Evolutionary conservation across 2,888 invertebrate genomes (phyloP).

Genomic region (Rhogogaster chlorosoma): DNA sequence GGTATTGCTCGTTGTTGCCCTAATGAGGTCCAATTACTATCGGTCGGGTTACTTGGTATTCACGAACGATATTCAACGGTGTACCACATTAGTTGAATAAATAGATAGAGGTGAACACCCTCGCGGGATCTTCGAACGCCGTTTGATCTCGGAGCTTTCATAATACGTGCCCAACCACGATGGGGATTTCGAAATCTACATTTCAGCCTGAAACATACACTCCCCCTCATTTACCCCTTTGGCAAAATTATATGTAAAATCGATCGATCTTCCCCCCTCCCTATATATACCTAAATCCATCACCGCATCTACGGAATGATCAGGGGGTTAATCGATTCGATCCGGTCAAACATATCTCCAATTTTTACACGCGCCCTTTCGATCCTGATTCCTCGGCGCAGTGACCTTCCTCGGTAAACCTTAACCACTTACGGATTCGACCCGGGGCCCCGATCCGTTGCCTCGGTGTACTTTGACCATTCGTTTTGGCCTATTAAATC

Average conservation of each 20-base stretch:
- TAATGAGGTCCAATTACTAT: slow-evolving; percentile 74
- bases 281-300: background rate
- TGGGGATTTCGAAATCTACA: background rate
- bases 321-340: slow-evolving; percentile 64
- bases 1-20: slow-evolving; percentile 69
- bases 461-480: slow-evolving; percentile 59
- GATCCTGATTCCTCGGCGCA: background rate
- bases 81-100: slow-evolving; percentile 64
- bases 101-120: slow-evolving; percentile 68
- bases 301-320: background rate
- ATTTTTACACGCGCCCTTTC: background rate
- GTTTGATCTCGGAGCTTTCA: background rate
- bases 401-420: background rate
- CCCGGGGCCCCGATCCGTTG: slow-evolving; percentile 62
- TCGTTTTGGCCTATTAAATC: slow-evolving; percentile 68
- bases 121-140: slow-evolving; percentile 42
- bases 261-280: background rate
- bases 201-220: too few relatives aligned
- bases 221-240: too few relatives aligned
- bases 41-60: slow-evolving; percentile 71
- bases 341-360: slow-evolving; percentile 65
- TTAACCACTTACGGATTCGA: slow-evolving; percentile 71
- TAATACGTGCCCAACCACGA: background rate
- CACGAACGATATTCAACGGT: slow-evolving; percentile 69
- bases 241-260: background rate